Evolutionary conservation across 2,113 vertebrate genomes (phyloP).

Genomic region (Phalacrocorax brasilianus): DNA sequence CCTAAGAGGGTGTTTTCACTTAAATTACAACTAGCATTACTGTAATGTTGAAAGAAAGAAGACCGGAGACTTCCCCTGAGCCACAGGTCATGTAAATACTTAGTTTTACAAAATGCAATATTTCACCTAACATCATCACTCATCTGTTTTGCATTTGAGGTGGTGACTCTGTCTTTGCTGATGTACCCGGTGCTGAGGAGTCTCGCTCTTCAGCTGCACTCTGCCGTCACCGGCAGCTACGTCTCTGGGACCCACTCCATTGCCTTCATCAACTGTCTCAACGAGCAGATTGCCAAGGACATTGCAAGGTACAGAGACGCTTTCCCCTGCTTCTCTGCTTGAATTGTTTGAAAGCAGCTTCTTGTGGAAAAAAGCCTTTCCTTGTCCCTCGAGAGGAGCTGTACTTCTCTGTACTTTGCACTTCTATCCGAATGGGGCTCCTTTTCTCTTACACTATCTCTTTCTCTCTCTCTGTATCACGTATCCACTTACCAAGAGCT

Average conservation of each 20-base stretch:
- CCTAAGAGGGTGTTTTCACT: not conserved
- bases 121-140: not conserved
- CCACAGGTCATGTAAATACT: accelerated
- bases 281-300: constrained; percentile 82
- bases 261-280: constrained; percentile 85
- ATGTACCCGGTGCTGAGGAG: constrained; percentile 73
- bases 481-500: not conserved
- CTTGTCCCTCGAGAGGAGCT: not conserved
- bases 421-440: not conserved
- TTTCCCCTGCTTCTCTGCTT: not conserved
- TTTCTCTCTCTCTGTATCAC: not conserved
- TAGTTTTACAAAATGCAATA: accelerated
- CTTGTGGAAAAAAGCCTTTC: not conserved
- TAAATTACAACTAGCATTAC: not conserved
- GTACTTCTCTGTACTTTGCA: not conserved
- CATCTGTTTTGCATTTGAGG: constrained; percentile 2
- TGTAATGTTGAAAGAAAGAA: not conserved
- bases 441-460: not conserved
- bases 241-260: constrained; percentile 80
- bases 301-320: constrained; percentile 78
- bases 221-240: constrained; percentile 75
- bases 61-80: not conserved
- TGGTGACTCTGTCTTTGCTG: constrained; percentile 70
- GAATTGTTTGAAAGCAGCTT: not conserved
- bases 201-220: constrained; percentile 72